A percentile compares a stretch with the other conserved stretches of the same genome.
These are phyloP conservation scores for Solea solea DNA, from an alignment of 2,113 vertebrate species.

Conservation along the genomic window DNA sequence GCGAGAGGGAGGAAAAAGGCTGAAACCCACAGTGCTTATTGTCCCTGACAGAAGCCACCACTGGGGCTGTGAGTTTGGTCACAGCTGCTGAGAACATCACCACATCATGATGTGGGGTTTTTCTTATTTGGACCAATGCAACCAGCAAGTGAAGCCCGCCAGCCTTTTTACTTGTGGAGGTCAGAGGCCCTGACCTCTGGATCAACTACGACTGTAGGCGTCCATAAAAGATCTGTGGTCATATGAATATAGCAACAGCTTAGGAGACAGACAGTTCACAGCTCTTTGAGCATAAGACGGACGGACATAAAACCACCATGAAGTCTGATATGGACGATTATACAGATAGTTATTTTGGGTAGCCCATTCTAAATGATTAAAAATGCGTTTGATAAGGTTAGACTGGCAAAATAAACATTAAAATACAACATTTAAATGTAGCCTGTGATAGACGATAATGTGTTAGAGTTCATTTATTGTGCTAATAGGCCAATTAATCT, in stretches of 20 bases:
- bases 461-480: not conserved
- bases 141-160: constrained; percentile 43
- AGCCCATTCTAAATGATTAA: no score
- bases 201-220: constrained; percentile 65
- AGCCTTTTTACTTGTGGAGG: constrained; percentile 38
- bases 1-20: constrained; percentile 35
- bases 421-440: not conserved
- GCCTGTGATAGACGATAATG: constrained; percentile 1
- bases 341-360: no score
- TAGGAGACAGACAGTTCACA: not conserved
- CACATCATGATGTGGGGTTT: constrained; percentile 46
- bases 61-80: constrained; percentile 70
- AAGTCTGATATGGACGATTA: no score
- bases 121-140: constrained; percentile 53
- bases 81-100: constrained; percentile 63
- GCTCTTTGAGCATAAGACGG: not conserved
- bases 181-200: constrained; percentile 47
- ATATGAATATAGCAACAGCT: constrained; percentile 26
- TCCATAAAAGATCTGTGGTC: constrained; percentile 29
- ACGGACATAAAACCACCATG: not conserved
- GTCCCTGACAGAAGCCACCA: constrained; percentile 77
- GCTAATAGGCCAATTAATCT: not conserved
- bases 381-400: not conserved
- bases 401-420: not conserved
- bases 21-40: constrained; percentile 62